A percentile compares a stretch with the other conserved stretches of the same genome.
Conservation (phyloP, 2,113 vertebrate species). For the Bos taurus region ARS-UCD2.0 NC_037334.1:82478501-82479000, state of each 20-base stretch:
- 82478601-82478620: neutral
- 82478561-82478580: neutral
- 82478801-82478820: constrained; percentile 28
- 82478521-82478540: neutral
- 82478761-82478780: neutral
- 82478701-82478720: neutral
- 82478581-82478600: neutral
- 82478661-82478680: constrained; percentile 24
- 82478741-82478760: neutral
- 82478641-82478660: constrained; percentile 25
- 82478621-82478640: constrained; percentile 16
- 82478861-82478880: neutral
- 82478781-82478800: neutral
- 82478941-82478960: neutral
- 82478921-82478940: neutral
- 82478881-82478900: neutral
- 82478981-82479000: neutral
- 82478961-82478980: neutral
- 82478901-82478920: neutral
- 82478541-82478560: neutral
- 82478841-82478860: neutral
- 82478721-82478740: constrained; percentile 30
- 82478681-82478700: constrained; percentile 1
- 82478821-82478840: neutral
- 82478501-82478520: neutral